Evolutionary conservation across 2,797 vertebrate genomes (phyloP).

Genomic region (Diglossa cyanea): DNA sequence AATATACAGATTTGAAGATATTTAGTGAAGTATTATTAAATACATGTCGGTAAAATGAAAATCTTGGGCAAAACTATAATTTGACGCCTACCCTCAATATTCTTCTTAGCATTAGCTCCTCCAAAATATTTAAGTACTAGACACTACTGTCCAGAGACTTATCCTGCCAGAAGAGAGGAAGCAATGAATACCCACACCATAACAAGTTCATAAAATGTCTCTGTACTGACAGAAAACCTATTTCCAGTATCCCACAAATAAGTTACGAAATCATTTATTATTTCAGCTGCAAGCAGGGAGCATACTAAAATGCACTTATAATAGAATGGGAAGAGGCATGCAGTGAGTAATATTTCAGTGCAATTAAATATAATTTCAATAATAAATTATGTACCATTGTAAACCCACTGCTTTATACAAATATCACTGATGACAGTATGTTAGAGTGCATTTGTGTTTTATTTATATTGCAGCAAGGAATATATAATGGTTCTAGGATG

Average conservation of each 20-base stretch:
- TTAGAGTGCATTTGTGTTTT: slow-evolving; percentile 46
- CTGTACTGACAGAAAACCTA: slow-evolving; percentile 35
- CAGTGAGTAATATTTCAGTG: slow-evolving; percentile 45
- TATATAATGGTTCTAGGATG: background rate
- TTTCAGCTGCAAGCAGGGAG: slow-evolving; percentile 35
- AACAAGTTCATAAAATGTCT: slow-evolving; percentile 11
- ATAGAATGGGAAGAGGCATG: slow-evolving; percentile 48
- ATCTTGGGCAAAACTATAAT: background rate
- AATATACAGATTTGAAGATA: background rate
- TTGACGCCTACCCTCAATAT: background rate
- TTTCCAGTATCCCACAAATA: slow-evolving; percentile 60
- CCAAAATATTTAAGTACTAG: background rate
- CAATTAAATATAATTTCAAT: slow-evolving; percentile 56
- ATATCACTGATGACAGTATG: slow-evolving; percentile 43
- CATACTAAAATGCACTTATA: slow-evolving; percentile 38
- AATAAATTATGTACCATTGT: slow-evolving; percentile 62
- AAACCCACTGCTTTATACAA: slow-evolving; percentile 41
- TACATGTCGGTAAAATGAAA: background rate
- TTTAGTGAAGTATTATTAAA: background rate
- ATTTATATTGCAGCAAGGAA: slow-evolving; percentile 28
- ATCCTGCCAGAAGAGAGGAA: slow-evolving; percentile 1
- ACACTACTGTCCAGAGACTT: background rate
- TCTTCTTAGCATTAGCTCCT: background rate
- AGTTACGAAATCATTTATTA: slow-evolving; percentile 37
- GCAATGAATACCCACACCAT: background rate